Percentiles rank a stretch among this genome's conserved stretches.
Evolutionary conservation across 2,888 invertebrate genomes (phyloP).

Genomic region (Laspeyria flexula): DNA sequence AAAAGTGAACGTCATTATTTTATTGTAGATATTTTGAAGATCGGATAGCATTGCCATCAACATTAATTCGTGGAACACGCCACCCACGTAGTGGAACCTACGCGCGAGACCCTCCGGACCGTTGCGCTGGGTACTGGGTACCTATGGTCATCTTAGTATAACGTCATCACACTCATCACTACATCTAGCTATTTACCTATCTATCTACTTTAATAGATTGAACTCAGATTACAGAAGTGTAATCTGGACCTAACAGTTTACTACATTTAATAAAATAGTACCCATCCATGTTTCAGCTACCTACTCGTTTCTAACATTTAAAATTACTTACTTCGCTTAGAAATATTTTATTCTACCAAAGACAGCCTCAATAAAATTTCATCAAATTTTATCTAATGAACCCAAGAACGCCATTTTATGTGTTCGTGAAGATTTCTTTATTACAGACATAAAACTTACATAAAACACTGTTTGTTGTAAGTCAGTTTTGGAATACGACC

Average conservation of each 20-base stretch:
- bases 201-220: neutral
- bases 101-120: constrained; percentile 51
- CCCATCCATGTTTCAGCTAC: too few species aligned
- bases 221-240: too few species aligned
- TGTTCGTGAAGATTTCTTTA: constrained; percentile 65
- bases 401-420: constrained; percentile 47
- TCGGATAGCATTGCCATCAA: constrained; percentile 58
- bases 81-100: constrained; percentile 78
- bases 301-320: too few species aligned
- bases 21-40: constrained; percentile 56
- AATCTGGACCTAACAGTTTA: too few species aligned
- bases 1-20: constrained; percentile 47
- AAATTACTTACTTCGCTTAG: too few species aligned
- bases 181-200: neutral
- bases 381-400: constrained; percentile 34
- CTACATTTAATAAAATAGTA: too few species aligned
- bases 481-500: constrained; percentile 82
- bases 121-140: too few species aligned
- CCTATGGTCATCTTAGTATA: constrained; percentile 57
- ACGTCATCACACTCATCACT: constrained; percentile 40
- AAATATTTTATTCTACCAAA: constrained; percentile 1
- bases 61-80: constrained; percentile 76
- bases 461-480: constrained; percentile 81
- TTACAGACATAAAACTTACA: constrained; percentile 74
- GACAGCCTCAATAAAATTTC: constrained; percentile 12